These are phyloP conservation scores for Cervus canadensis DNA, from an alignment of 2,113 vertebrate species.

Conservation along the genomic window DNA sequence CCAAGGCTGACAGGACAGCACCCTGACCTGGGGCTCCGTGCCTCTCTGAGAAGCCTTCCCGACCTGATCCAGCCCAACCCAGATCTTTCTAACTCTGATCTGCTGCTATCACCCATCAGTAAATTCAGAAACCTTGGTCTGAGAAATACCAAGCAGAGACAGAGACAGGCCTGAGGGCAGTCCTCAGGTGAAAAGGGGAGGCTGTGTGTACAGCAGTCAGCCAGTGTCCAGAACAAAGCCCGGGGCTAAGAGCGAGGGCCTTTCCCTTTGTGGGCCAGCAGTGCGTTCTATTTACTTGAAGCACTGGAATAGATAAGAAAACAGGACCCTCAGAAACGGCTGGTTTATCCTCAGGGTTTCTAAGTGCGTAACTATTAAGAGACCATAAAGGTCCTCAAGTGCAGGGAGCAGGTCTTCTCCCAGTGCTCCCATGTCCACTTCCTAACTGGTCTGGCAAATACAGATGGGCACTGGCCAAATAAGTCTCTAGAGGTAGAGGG, in stretches of 20 bases:
- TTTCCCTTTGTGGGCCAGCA: not conserved
- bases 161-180: not conserved
- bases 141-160: not conserved
- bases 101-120: not conserved
- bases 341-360: not conserved
- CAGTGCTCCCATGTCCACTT: not conserved
- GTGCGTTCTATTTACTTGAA: not conserved
- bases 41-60: not conserved
- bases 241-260: not conserved
- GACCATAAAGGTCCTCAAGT: not conserved
- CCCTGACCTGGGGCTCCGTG: not conserved
- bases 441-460: not conserved
- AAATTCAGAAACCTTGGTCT: not conserved
- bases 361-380: not conserved
- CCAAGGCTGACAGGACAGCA: not conserved
- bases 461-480: not conserved
- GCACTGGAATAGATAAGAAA: not conserved
- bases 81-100: not conserved
- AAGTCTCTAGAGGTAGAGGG: not conserved
- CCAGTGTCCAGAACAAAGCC: not conserved
- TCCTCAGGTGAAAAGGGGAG: not conserved
- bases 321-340: not conserved
- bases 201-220: not conserved
- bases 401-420: not conserved
- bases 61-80: not conserved